Evolutionary conservation across 2,113 vertebrate genomes (phyloP).

Genomic region (Falco punctatus): DNA sequence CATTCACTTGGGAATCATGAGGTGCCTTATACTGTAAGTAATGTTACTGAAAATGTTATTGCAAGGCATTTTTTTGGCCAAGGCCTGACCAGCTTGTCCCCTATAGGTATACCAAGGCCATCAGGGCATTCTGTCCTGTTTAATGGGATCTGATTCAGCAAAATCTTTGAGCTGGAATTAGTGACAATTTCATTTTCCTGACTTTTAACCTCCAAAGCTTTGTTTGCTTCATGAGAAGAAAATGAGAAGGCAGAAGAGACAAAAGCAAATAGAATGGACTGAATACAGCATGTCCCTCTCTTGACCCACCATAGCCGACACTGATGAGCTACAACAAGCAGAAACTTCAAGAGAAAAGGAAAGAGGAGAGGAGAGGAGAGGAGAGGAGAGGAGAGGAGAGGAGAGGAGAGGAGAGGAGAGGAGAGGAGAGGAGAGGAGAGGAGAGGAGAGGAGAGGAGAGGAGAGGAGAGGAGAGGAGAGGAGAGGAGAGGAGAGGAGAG

Average conservation of each 20-base stretch:
- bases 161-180: neutral
- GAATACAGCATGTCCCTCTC: neutral
- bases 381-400: too few relatives aligned
- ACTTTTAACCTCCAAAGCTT: neutral
- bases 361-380: too few relatives aligned
- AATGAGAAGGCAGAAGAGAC: neutral
- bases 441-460: too few relatives aligned
- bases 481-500: too few relatives aligned
- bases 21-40: neutral
- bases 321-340: neutral
- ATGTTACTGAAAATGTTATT: neutral
- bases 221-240: neutral
- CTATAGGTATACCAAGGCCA: neutral
- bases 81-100: neutral
- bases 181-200: neutral
- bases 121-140: neutral
- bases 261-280: neutral
- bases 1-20: neutral
- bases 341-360: neutral
- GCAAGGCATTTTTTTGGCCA: neutral
- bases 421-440: too few relatives aligned
- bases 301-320: neutral
- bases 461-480: too few relatives aligned
- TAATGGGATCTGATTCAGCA: accelerated
- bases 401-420: too few relatives aligned